Conservation (phyloP, 92 coral and sea anemone genomes). For the Porites lobata region DNA sequence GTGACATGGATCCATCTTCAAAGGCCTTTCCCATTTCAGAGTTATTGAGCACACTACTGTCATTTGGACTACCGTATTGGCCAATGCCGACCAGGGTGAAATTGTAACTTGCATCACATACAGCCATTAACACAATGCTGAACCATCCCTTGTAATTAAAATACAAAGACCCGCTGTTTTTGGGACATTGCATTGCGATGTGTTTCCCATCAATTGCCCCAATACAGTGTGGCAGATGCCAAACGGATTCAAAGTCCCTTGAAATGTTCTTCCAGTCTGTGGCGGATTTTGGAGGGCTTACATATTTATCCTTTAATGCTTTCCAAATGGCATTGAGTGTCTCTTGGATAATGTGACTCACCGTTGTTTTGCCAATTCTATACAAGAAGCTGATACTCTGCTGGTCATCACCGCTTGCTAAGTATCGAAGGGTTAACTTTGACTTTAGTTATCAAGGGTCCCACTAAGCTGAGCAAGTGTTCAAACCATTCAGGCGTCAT, state of each 20-base stretch:
- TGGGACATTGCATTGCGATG: conserved; percentile 61
- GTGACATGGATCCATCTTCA: conserved; percentile 33
- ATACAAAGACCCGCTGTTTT: conserved; percentile 46
- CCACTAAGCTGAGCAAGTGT: conserved; percentile 24
- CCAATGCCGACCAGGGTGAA: conserved; percentile 65
- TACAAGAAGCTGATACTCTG: too few relatives aligned
- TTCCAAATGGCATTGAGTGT: conserved; percentile 59
- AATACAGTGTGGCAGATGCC: conserved; percentile 64
- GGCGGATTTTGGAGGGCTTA: conserved; percentile 49
- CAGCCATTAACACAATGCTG: conserved; percentile 65
- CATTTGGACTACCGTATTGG: conserved; percentile 68
- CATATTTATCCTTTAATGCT: conserved; percentile 47
- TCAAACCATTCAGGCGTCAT: conserved; percentile 27
- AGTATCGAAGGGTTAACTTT: conserved; percentile 39
- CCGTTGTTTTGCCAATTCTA: neutral
- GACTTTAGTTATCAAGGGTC: conserved; percentile 38
- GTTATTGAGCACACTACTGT: conserved; percentile 57
- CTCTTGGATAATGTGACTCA: conserved; percentile 53
- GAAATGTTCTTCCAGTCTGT: conserved; percentile 64
- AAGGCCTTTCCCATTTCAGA: conserved; percentile 67
- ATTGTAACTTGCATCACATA: conserved; percentile 57
- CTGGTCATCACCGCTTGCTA: conserved; percentile 55
- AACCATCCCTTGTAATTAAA: conserved; percentile 58
- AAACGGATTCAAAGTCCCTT: conserved; percentile 44
- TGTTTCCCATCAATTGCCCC: conserved; percentile 33